Base-by-base conservation (phyloP, 2,113 vertebrate genomes). In the Manacus vitellinus region DNA sequence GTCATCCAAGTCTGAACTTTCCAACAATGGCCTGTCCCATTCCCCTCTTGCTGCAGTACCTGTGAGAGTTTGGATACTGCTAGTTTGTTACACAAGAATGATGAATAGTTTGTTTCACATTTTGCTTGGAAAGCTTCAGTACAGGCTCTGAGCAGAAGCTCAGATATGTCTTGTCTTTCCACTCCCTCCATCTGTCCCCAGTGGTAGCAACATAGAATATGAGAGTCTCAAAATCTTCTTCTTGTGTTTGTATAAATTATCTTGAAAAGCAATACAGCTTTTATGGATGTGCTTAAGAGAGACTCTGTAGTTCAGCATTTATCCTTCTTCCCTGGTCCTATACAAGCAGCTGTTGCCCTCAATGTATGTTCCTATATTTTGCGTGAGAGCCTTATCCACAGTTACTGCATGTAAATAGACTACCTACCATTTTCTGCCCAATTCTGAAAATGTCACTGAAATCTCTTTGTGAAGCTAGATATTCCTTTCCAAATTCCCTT, bases 11-110 rank as follows among this genome's bases (percentile, higher is more conserved):
- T 56, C 44, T 78, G 83, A 87, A 87, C 76, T 37, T 84, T 59
- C 33, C 0, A 0, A 28, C 2, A 9, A 9, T 0, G 0, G 7
- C 30, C 71, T 81, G 56, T 52, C 76, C 63, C 23, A 13, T 27
- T 86, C 47, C 11, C 27, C 59, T 86, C 83, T 78, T 61, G 30
- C 39, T 63, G 55, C 47, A 74, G 21, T 17, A 44, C 65, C 41
- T 47, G 18, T 51, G 52, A 86, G 72, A 62, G 39, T 78, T 88
- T 77, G 76, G 73, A 78, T 15, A 11, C 52, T 81, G 27, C 27
- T 37, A 19, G 10, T 47, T 75, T 84, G 15, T 74, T 81, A 56
- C 27, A 49, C 21, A 47, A 81, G 31, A 74, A 47, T 56, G 59
- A 56, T 37, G 59, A 71, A 49, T n/a, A 14, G 4, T 33, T 89